Evolutionary conservation across 1,140 invertebrate genomes (phyloP), one percentile per base, ranked within the genome.

Genomic region (Drosophila willistoni): DNA sequence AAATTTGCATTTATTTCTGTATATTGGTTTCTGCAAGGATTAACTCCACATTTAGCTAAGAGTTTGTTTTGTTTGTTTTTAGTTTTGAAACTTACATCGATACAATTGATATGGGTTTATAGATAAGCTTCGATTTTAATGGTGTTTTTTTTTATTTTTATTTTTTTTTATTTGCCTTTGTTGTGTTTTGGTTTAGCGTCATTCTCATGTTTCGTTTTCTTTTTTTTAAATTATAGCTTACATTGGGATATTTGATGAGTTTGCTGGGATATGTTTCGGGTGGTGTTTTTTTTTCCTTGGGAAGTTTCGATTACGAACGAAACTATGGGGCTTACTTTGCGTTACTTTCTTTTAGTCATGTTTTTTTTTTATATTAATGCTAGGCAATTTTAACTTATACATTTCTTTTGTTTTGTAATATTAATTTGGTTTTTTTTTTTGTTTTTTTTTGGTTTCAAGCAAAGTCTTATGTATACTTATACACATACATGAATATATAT

Each of bases 71-170:
- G 3, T 42, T 51, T 51, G 17, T 33, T 47, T 61, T 74, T 55
- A 10, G 19, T 36, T 55, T 72, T 77, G 70, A 73, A 70, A 63
- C 69, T 87, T 87, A 87, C 81, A 77, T 72, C 19, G 75, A 82
- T 76, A 87, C 70, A 86, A 73, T 82, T 86, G 84, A 87, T 87
- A 87, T 87, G 82, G 82, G 84, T 80, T 67, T 72, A 64, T 83
- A 81, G 77, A 71, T 82, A 86, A 87, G 82, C 82, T 83, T 77
- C 44, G 72, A 59, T 77, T 61, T 77, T 64, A 39, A 12, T 25
- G 7, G 14, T 10, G 55, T 14, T 42, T 10, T 14, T n/a, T 57
- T 34, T n/a, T 25, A 29, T 19, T 54, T 59, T 60, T 10, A 12
- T n/a, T 57, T 34, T n/a, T 25, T 36, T 19, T 54, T 59, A 54